Evolutionary conservation across 2,888 invertebrate genomes (phyloP).

Genomic region (Griposia aprilina): DNA sequence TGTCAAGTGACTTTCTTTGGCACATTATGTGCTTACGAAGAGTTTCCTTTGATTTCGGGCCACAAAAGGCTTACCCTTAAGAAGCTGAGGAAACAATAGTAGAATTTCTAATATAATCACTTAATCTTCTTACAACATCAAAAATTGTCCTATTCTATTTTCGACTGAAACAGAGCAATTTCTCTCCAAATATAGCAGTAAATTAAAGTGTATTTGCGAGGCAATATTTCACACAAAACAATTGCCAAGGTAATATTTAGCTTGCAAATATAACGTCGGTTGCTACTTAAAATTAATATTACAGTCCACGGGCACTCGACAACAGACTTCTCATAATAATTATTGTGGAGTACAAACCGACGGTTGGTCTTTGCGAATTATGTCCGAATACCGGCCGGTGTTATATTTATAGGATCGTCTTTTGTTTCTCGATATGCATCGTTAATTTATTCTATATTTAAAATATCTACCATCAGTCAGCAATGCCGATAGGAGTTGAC

Average conservation of each 20-base stretch:
- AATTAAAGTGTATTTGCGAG: conserved; percentile 56
- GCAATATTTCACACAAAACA: conserved; percentile 65
- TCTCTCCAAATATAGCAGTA: conserved; percentile 50
- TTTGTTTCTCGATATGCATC: conserved; percentile 6
- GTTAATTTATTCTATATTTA: neutral
- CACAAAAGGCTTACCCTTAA: neutral
- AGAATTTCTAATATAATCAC: neutral
- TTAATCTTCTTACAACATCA: conserved; percentile 29
- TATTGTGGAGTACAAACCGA: conserved; percentile 67
- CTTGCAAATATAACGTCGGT: conserved; percentile 71
- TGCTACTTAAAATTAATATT: conserved; percentile 79
- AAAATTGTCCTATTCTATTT: conserved; percentile 38
- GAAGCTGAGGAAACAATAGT: neutral
- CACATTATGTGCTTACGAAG: neutral
- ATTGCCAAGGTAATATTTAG: conserved; percentile 70
- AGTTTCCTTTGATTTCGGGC: neutral
- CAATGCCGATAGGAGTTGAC: too few species aligned
- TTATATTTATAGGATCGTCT: conserved; percentile 29
- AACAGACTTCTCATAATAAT: conserved; percentile 72
- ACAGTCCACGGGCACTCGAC: conserved; percentile 71
- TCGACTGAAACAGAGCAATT: conserved; percentile 26
- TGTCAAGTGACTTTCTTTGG: neutral
- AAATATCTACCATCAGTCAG: neutral
- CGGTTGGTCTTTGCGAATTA: conserved; percentile 49
- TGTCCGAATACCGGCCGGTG: conserved; percentile 21